Conservation (phyloP, 1,140 invertebrate species). For the Drosophila sp. region DNA sequence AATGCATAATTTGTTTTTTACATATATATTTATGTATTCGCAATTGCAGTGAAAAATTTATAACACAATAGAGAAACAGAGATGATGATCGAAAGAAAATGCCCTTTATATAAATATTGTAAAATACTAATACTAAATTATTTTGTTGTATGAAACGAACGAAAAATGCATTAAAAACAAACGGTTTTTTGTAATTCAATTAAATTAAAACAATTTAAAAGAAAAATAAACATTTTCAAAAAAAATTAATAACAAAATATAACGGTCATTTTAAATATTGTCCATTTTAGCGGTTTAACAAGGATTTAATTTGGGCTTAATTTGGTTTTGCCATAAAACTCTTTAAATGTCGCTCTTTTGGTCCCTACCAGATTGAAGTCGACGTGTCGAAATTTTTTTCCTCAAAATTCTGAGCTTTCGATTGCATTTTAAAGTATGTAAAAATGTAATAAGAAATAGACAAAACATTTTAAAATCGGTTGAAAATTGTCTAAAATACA, state of each 20-base stretch:
- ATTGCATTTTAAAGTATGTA: no score
- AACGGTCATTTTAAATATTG: no score
- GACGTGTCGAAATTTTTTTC: no score
- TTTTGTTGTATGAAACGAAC: slow-evolving; percentile 80
- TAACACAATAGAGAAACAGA: slow-evolving; percentile 46
- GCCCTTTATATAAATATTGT: slow-evolving; percentile 79
- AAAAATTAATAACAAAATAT: slow-evolving; percentile 72
- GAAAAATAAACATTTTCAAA: slow-evolving; percentile 77
- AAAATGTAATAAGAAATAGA: no score
- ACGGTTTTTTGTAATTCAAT: slow-evolving; percentile 77
- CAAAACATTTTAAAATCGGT: no score
- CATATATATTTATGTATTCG: slow-evolving; percentile 42
- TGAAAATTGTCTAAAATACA: no score
- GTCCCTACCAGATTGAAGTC: no score
- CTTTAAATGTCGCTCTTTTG: no score
- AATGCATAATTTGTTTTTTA: slow-evolving; percentile 73
- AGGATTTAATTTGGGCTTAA: no score
- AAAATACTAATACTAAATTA: slow-evolving; percentile 83
- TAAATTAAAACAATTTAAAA: slow-evolving; percentile 79
- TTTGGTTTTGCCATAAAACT: no score
- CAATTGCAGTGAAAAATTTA: slow-evolving; percentile 51
- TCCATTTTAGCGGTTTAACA: no score
- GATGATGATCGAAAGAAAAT: slow-evolving; percentile 28
- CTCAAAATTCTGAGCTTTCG: no score
- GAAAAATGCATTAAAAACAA: slow-evolving; percentile 71